Evolutionary conservation across 2,888 invertebrate genomes (phyloP).

Genomic region (Nemotelus nigrinus): DNA sequence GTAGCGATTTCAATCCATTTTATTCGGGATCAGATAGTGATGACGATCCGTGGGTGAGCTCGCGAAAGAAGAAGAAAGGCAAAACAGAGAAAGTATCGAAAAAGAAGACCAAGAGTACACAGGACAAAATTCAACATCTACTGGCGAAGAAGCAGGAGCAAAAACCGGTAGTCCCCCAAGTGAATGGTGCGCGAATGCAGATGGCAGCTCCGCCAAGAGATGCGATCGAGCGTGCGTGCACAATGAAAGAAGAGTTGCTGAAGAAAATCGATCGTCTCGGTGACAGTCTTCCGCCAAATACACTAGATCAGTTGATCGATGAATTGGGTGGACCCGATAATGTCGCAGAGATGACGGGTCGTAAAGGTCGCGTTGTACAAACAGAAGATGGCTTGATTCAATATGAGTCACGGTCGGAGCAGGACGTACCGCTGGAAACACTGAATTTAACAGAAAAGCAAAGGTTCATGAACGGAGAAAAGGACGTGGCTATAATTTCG

Average conservation of each 20-base stretch:
- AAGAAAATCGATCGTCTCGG: constrained; percentile 87
- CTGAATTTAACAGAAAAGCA: constrained; percentile 93
- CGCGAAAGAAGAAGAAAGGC: constrained; percentile 73
- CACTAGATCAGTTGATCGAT: constrained; percentile 97
- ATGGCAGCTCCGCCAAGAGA: constrained; percentile 76
- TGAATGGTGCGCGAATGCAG: constrained; percentile 61
- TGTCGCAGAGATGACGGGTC: constrained; percentile 99
- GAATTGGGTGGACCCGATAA: constrained; percentile 97
- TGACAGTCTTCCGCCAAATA: constrained; percentile 91
- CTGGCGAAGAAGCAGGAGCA: constrained; percentile 66
- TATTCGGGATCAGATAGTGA: constrained; percentile 85
- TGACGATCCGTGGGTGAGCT: constrained; percentile 83
- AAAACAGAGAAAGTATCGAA: constrained; percentile 62
- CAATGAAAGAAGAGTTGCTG: constrained; percentile 92
- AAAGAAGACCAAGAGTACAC: constrained; percentile 70
- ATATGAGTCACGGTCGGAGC: constrained; percentile 94
- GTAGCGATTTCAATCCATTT: constrained; percentile 93
- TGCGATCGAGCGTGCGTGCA: constrained; percentile 87
- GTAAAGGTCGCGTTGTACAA: constrained; percentile 92
- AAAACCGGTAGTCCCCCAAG: constrained; percentile 59
- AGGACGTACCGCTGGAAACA: constrained; percentile 95
- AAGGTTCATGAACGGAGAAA: constrained; percentile 97
- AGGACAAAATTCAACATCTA: constrained; percentile 82
- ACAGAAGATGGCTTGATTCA: constrained; percentile 92
- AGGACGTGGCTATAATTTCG: constrained; percentile 98